These are phyloP conservation scores for Sinopyrophorus schimmeli DNA, from an alignment of 2,888 invertebrate species.

Conservation along the genomic window DNA sequence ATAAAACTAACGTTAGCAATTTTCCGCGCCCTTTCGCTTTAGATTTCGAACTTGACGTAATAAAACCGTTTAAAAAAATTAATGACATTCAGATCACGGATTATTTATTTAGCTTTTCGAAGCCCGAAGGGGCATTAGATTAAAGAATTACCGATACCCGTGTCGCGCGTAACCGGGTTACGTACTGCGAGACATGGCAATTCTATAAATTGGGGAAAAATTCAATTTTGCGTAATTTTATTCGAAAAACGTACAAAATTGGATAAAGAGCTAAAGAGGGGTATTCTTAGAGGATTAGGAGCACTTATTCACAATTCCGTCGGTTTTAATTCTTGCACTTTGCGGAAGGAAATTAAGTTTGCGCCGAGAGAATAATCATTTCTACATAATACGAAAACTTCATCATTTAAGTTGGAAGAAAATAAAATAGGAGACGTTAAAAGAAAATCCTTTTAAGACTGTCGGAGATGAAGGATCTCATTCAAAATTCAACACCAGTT, in stretches of 20 bases:
- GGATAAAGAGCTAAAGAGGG: slow-evolving; percentile 16
- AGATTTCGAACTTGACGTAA: too few relatives aligned
- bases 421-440: slow-evolving; percentile 28
- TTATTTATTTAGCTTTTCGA: too few relatives aligned
- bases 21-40: too few relatives aligned
- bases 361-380: slow-evolving; percentile 27
- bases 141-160: slow-evolving; percentile 9
- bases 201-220: slow-evolving; percentile 10
- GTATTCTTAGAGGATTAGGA: slow-evolving; percentile 16
- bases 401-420: slow-evolving; percentile 31
- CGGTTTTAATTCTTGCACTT: slow-evolving; percentile 19
- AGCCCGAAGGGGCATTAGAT: slow-evolving; percentile 8
- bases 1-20: too few relatives aligned
- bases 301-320: slow-evolving; percentile 17
- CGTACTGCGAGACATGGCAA: not conserved
- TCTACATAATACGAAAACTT: slow-evolving; percentile 27
- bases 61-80: too few relatives aligned
- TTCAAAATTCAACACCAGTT: slow-evolving; percentile 39
- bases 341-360: slow-evolving; percentile 21
- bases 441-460: slow-evolving; percentile 19
- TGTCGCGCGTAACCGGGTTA: slow-evolving; percentile 8
- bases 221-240: slow-evolving; percentile 15
- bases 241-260: slow-evolving; percentile 19
- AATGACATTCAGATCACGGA: too few relatives aligned
- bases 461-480: slow-evolving; percentile 34